These are phyloP conservation scores for Batillaria attramentaria DNA, from an alignment of 1,140 invertebrate species.

Conservation along the genomic window DNA sequence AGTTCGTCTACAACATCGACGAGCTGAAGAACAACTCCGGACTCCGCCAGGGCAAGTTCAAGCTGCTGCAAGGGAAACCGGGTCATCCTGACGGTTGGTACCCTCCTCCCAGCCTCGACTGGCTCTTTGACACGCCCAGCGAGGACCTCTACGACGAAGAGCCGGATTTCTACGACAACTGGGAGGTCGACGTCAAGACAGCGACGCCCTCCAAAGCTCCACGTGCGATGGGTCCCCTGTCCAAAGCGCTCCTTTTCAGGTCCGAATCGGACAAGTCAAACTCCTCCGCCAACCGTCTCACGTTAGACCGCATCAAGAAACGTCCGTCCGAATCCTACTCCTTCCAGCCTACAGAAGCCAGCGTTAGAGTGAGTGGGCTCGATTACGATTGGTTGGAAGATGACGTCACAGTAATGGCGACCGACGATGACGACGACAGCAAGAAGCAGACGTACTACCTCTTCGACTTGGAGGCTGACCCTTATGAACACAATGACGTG, in stretches of 20 bases:
- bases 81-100: slow-evolving; percentile 51
- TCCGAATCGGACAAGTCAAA: too few relatives aligned
- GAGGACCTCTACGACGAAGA: background rate
- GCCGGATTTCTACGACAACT: background rate
- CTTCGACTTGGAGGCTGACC: slow-evolving; percentile 43
- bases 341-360: too few relatives aligned
- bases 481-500: slow-evolving; percentile 46
- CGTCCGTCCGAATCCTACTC: too few relatives aligned
- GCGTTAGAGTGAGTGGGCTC: too few relatives aligned
- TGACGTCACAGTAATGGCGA: background rate
- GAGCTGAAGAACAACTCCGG: slow-evolving; percentile 43
- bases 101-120: slow-evolving; percentile 21
- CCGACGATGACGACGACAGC: background rate
- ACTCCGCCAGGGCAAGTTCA: slow-evolving; percentile 37
- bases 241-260: background rate
- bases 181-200: background rate
- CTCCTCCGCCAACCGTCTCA: too few relatives aligned
- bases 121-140: background rate
- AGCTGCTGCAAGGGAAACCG: slow-evolving; percentile 46
- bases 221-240: background rate
- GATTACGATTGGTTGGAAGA: too few relatives aligned
- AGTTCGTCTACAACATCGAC: slow-evolving; percentile 47
- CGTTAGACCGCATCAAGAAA: too few relatives aligned
- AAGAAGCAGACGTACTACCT: slow-evolving; percentile 18
- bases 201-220: background rate